phyloP scores from a whole-genome alignment of 2,888 invertebrate genomes.

The Unio delphinus region DNA sequence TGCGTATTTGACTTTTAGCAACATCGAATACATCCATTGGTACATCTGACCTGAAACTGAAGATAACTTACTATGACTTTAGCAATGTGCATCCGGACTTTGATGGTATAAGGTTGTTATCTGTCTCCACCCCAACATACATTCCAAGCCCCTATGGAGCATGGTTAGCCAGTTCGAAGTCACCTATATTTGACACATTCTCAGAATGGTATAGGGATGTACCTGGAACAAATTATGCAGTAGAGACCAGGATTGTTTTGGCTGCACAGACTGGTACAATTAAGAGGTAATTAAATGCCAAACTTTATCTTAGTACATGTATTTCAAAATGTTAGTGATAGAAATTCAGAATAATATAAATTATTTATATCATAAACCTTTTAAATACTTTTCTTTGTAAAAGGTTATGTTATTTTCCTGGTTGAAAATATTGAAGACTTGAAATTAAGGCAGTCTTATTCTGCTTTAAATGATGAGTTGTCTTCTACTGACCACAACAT shows the following conservation, averaged over 20 bases:
- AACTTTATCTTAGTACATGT: too few relatives aligned
- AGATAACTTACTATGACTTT: slow-evolving; percentile 42
- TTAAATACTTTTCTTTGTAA: too few relatives aligned
- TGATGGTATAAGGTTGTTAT: slow-evolving; percentile 4
- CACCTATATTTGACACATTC: slow-evolving; percentile 48
- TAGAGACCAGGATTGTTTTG: slow-evolving; percentile 18
- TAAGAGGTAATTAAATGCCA: slow-evolving; percentile 9
- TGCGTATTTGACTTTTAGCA: slow-evolving; percentile 5
- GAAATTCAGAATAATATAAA: too few relatives aligned
- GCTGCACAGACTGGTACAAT: slow-evolving; percentile 11
- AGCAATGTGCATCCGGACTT: slow-evolving; percentile 34
- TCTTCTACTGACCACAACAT: too few relatives aligned
- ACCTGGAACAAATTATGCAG: slow-evolving; percentile 9
- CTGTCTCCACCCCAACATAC: slow-evolving; percentile 31
- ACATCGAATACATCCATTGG: too few relatives aligned
- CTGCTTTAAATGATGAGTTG: too few relatives aligned
- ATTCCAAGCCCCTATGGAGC: slow-evolving; percentile 48
- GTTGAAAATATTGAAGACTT: too few relatives aligned
- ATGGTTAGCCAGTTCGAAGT: slow-evolving; percentile 41
- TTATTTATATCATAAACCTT: too few relatives aligned
- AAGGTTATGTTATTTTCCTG: too few relatives aligned
- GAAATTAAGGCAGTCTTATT: too few relatives aligned
- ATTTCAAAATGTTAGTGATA: too few relatives aligned
- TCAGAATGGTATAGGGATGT: slow-evolving; percentile 49
- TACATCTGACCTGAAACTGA: slow-evolving; percentile 18